phyloP scores from a whole-genome alignment of 2,113 vertebrate genomes.

The Carassius gibelio region DNA sequence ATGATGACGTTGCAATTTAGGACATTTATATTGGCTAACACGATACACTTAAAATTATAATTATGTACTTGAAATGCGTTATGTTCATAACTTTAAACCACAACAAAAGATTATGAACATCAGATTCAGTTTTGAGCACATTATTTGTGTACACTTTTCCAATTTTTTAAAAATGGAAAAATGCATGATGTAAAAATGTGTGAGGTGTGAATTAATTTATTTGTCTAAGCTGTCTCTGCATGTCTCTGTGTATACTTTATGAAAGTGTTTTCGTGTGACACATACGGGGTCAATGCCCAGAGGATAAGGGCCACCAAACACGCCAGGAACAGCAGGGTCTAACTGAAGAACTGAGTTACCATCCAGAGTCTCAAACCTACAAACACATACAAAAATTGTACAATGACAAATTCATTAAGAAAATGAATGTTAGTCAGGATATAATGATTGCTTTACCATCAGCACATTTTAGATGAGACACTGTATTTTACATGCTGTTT shows the following conservation, averaged over 20 bases:
- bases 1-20: too few relatives aligned
- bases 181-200: too few relatives aligned
- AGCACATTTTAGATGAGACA: too few relatives aligned
- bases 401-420: too few relatives aligned
- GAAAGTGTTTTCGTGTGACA: not conserved
- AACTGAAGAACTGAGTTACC: conserved; percentile 84
- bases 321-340: conserved; percentile 85
- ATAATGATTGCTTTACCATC: too few relatives aligned
- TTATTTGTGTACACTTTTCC: not conserved
- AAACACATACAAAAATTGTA: conserved; percentile 15
- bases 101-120: not conserved
- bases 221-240: not conserved
- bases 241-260: not conserved
- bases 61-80: too few relatives aligned
- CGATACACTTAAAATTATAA: too few relatives aligned
- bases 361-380: conserved; percentile 78
- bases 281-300: conserved; percentile 96
- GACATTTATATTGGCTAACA: too few relatives aligned
- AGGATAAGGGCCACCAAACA: conserved; percentile 92
- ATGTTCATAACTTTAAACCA: not conserved
- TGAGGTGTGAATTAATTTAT: not conserved
- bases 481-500: too few relatives aligned
- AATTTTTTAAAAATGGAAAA: not conserved
- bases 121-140: not conserved
- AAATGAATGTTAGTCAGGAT: too few relatives aligned